These are phyloP conservation scores for Campoletis raptor DNA, from an alignment of 2,888 invertebrate species.

Conservation along the genomic window DNA sequence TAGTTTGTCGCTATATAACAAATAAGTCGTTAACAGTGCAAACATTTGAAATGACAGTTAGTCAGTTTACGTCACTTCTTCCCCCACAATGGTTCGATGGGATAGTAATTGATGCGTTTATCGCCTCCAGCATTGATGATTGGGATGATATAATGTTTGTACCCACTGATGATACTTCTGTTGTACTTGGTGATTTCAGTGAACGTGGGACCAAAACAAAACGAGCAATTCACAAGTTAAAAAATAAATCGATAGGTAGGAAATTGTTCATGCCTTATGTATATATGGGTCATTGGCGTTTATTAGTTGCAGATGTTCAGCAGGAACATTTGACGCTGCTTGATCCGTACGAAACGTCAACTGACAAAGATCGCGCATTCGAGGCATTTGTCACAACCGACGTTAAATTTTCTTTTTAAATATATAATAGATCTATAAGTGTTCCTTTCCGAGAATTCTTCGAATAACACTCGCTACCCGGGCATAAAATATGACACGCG, in stretches of 20 bases:
- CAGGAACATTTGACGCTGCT: conserved; percentile 28
- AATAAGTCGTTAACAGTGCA: not conserved
- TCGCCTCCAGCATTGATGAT: conserved; percentile 20
- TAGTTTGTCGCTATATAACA: conserved; percentile 39
- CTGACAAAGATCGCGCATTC: conserved; percentile 40
- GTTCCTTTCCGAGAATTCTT: no score
- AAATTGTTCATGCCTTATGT: conserved; percentile 50
- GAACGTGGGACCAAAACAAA: conserved; percentile 5
- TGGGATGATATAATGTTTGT: conserved; percentile 5
- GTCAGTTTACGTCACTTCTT: conserved; percentile 35
- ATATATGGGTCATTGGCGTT: conserved; percentile 52
- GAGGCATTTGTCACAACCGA: conserved; percentile 53
- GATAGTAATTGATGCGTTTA: conserved; percentile 30
- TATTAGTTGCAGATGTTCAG: conserved; percentile 37
- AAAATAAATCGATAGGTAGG: not conserved
- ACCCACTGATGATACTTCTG: conserved; percentile 28
- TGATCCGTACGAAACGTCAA: conserved; percentile 49
- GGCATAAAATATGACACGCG: no score
- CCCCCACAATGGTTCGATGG: conserved; percentile 26
- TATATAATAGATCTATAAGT: no score
- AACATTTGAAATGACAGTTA: conserved; percentile 29
- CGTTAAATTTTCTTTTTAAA: no score
- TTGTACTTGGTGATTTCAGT: conserved; percentile 45
- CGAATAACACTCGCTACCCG: no score
- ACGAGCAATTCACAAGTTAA: not conserved